Base-by-base conservation (phyloP, 2,113 vertebrate species). In the Rhabdomys dilectus region DNA sequence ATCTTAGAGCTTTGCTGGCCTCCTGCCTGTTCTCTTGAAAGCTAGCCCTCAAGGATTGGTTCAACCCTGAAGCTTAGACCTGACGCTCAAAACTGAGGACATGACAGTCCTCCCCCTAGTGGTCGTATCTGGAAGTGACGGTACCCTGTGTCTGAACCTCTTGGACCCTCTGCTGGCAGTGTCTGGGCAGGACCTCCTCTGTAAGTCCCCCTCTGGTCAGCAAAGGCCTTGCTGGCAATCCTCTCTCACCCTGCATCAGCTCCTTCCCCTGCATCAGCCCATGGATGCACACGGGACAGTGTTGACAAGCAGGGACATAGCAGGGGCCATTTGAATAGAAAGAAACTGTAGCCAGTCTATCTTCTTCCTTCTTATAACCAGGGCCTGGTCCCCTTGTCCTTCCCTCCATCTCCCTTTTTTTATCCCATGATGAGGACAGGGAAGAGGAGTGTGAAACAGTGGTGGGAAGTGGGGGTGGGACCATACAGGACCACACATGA, bases 141-240 rank as follows among this genome's bases (percentile, higher is more conserved):
- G 7, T 58, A 3, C 16, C n/a, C 0, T 0, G 29, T 17, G 0
- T 60, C 26, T 13, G 13, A 31, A 31, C 73, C 34, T 12, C 31
- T 42, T 6, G 39, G n/a, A 39, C 75, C 87, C 95, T 93, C 95
- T 97, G 90, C 64, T 86, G 96, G 91, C 58, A 1, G 29, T 75
- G 21, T 21, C 0, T 0, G 5, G 76, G 64, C 34, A 91, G 36
- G 48, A 39, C 53, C 84, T 39, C 76, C 31, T 78, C 36, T 15
- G 19, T 72, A 9, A 81, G 39, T 42, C 36, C 36, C 17, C 34
- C 19, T 1, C 1, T 0, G 17, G 34, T 5, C 73, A 76, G 60
- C 51, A 51, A 51, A 51, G 10, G 51, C 51, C 51, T 51, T 51
- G 26, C 26, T 16, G 17, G 39, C 84, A 12, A 13, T 12, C 15